Base-by-base conservation (phyloP, 2,888 invertebrate genomes). In the Apoderus coryli region DNA sequence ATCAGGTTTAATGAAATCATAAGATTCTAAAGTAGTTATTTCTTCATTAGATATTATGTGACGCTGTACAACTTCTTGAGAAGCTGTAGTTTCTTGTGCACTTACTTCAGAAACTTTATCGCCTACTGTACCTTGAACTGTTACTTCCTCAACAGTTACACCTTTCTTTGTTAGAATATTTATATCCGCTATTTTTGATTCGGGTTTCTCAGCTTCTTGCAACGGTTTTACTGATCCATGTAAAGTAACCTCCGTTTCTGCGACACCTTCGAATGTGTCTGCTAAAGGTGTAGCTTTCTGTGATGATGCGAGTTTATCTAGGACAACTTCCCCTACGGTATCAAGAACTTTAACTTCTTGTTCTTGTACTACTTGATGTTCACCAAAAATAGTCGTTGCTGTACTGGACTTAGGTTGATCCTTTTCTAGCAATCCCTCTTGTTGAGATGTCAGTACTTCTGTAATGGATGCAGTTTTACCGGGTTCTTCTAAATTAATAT, bases 81-180 rank as follows among this genome's bases (percentile, higher is more conserved):
- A 48, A 2, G 65, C 64, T 10, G 47, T 57, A 3, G 52, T 57
- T 49, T 64, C 57, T 38, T 53, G 60, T 3, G 63, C 61, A 23
- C 48, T 39, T n/a, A 53, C 56, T 40, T 53, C 54, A 7, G 55
- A 47, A 2, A 63, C 45, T 46, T 63, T 56, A 29, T 52, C 44
- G 27, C 55, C 52, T 37, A 57, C 50, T 37, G 49, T 47, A 36
- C 57, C 57, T 33, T 54, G 49, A 6, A 47, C 38, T 22, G 46
- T 47, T 14, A 55, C 44, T 49, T 60, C 56, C 10, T 57, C 57
- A 13, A 64, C 49, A 12, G 52, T 54, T 16, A 64, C 32, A 27
- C 52, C 44, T 44, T 59, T 58, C 33, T 56, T 46, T 3, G 50
- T 39, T 10, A 44, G 36, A 26, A 54, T 44, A 39, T 56, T 38